Conservation (phyloP, 2,113 vertebrate species). For the Coryphaenoides rupestris region DNA sequence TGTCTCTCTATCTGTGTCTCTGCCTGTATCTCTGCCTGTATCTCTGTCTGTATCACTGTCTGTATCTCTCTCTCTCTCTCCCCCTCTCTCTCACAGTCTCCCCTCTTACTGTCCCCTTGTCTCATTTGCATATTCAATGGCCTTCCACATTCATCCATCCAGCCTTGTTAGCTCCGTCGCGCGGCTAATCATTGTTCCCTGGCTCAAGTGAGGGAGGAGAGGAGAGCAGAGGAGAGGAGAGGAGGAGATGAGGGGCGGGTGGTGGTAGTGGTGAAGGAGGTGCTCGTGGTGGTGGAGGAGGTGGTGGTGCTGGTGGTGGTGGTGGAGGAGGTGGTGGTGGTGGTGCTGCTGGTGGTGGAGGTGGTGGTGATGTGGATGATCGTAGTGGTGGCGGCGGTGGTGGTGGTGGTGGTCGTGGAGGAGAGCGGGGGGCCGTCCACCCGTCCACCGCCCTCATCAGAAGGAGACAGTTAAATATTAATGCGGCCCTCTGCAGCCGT, state of each 20-base stretch:
- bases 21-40: neutral
- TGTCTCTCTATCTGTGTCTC: neutral
- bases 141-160: conserved; percentile 60
- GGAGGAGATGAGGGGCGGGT: conserved; percentile 25
- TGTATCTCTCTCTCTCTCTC: neutral
- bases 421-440: too few relatives aligned
- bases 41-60: conserved; percentile 27
- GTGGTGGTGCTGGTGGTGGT: too few relatives aligned
- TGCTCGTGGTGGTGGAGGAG: too few relatives aligned
- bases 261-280: too few relatives aligned
- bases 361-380: too few relatives aligned
- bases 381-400: too few relatives aligned
- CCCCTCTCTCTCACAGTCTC: conserved; percentile 10
- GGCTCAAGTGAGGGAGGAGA: conserved; percentile 50
- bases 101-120: conserved; percentile 37
- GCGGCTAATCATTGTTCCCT: conserved; percentile 63
- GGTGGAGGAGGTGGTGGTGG: too few relatives aligned
- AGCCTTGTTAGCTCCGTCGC: conserved; percentile 55
- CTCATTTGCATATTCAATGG: conserved; percentile 43
- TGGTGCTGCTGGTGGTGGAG: too few relatives aligned
- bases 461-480: conserved; percentile 72
- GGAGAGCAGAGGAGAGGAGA: too few relatives aligned
- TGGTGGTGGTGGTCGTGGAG: too few relatives aligned
- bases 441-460: conserved; percentile 27
- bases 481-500: conserved; percentile 50